These are phyloP conservation scores for Drosophila tripunctata DNA, from an alignment of 2,888 invertebrate species.

Conservation along the genomic window DNA sequence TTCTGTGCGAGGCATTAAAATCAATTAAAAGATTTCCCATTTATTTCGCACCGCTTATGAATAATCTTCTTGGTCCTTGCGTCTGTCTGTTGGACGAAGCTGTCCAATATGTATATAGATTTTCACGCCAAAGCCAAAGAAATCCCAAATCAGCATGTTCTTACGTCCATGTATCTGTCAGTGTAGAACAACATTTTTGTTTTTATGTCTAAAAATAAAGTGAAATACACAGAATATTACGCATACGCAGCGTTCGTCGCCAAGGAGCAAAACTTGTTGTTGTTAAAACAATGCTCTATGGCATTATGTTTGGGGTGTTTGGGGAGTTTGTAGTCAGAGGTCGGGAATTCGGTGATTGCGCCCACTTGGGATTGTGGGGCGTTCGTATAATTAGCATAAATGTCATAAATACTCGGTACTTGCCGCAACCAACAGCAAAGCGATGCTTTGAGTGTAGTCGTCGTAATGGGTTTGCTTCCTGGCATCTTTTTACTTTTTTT, in stretches of 20 bases:
- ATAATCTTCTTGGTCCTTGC: neutral
- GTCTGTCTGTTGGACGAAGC: no score
- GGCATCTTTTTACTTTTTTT: conserved; percentile 19
- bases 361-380: conserved; percentile 26
- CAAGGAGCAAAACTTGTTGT: conserved; percentile 20
- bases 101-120: neutral
- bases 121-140: conserved; percentile 5
- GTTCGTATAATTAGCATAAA: conserved; percentile 72
- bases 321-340: no score
- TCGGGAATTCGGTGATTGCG: neutral
- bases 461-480: conserved; percentile 28
- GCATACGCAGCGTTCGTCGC: conserved; percentile 55
- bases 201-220: conserved; percentile 48
- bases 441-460: conserved; percentile 42
- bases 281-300: conserved; percentile 30
- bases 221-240: conserved; percentile 51
- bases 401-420: conserved; percentile 58
- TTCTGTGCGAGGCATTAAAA: neutral
- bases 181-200: conserved; percentile 30
- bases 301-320: conserved; percentile 11
- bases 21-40: neutral
- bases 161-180: conserved; percentile 10
- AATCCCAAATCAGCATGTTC: conserved; percentile 19
- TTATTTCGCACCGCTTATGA: neutral
- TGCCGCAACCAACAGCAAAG: conserved; percentile 13